Evolutionary conservation across 2,113 vertebrate genomes (phyloP), one percentile per base, ranked within the genome.

Genomic region (Baryphthengus martii): DNA sequence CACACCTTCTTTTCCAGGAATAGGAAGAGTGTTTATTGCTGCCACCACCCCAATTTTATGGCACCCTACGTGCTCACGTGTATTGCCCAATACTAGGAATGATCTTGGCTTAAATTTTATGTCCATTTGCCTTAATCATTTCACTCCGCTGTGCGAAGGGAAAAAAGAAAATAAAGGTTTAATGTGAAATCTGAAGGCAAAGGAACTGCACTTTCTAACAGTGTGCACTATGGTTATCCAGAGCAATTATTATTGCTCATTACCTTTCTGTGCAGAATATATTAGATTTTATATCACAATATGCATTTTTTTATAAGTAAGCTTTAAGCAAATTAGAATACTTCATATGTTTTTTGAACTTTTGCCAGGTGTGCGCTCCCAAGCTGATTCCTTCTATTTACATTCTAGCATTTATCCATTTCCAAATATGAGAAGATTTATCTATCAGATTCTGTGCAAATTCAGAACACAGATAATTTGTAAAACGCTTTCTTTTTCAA

Each of bases 371-470:
- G 3, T 85, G 74, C 71, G 87, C 95, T 97, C 95, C 90, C 93
- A 97, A 97, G 95, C 96, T 8, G 2, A 88, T 95, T 92, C 91
- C 84, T 97, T 90, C 94, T 98, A 96, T 98, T 98, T 98, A 97
- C 97, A 97, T 90, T 96, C 84, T 40, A 94, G 96, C 96, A 96
- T 98, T 98, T 97, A 98, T 98, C 98, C 98, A 96, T 98, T 97
- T 98, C 96, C 98, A 98, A 98, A 98, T 98, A 98, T 95, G 91
- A 98, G 97, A 98, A 97, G 98, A 97, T 98, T 97, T 97, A 95
- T 98, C 98, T 97, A 94, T 98, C 96, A 98, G 98, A 98, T 98
- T 97, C 98, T 98, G 97, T 98, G 98, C 95, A 98, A 98, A 98
- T 97, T 97, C 97, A 91, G 96, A 97, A 97, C 97, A 96, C 91